These are phyloP conservation scores for Plestiodon gilberti DNA, from an alignment of 2,113 vertebrate genomes.

Conservation along the genomic window DNA sequence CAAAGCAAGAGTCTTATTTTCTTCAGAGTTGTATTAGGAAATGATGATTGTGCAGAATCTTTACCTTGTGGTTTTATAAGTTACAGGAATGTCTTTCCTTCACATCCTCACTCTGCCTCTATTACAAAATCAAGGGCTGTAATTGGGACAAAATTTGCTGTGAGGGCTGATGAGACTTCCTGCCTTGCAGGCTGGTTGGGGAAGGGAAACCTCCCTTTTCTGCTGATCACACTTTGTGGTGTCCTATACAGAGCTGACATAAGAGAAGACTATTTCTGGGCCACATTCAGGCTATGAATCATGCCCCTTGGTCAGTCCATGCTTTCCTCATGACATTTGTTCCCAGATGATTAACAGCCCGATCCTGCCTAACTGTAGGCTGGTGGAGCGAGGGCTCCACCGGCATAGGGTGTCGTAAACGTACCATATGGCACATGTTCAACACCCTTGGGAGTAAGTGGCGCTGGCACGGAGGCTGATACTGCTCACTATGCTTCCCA, in stretches of 20 bases:
- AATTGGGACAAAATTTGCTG: rapidly evolving
- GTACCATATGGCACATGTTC: too few relatives aligned
- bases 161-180: neutral
- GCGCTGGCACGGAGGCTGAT: too few relatives aligned
- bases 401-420: too few relatives aligned
- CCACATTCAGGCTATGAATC: slow-evolving; percentile 46
- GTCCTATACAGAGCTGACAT: slow-evolving; percentile 22
- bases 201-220: slow-evolving; percentile 19
- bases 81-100: neutral
- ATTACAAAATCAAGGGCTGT: neutral
- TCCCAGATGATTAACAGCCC: slow-evolving; percentile 20
- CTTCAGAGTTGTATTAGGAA: neutral
- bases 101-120: neutral
- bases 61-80: neutral
- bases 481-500: too few relatives aligned
- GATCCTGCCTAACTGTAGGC: too few relatives aligned
- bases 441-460: too few relatives aligned
- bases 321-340: slow-evolving; percentile 41
- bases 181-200: neutral
- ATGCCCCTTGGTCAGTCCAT: slow-evolving; percentile 36
- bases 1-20: slow-evolving; percentile 18
- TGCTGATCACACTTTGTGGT: slow-evolving; percentile 20
- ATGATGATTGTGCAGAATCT: neutral
- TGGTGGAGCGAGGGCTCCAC: too few relatives aligned
- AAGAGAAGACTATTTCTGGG: slow-evolving; percentile 23